These are phyloP conservation scores for Erynnis tages DNA, from an alignment of 2,888 invertebrate genomes.

Conservation along the genomic window DNA sequence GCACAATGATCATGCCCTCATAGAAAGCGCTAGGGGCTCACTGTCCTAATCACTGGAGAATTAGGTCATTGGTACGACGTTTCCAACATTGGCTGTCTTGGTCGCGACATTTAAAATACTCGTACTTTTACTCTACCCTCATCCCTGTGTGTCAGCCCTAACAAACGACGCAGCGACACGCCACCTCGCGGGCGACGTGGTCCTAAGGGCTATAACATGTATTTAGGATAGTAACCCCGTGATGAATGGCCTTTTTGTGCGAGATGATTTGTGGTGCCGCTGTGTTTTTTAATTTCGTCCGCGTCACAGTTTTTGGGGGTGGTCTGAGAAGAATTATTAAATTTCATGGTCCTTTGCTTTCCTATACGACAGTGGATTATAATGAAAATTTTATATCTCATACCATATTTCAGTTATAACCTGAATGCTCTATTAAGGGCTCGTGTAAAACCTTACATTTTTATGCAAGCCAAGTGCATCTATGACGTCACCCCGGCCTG, in stretches of 20 bases:
- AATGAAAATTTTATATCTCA: too few relatives aligned
- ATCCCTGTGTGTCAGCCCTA: conserved; percentile 12
- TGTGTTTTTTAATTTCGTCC: background rate
- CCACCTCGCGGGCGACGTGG: conserved; percentile 17
- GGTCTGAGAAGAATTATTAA: too few relatives aligned
- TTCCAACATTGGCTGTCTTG: background rate
- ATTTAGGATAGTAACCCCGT: conserved; percentile 23
- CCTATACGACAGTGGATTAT: too few relatives aligned
- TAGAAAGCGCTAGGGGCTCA: too few relatives aligned
- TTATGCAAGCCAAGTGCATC: background rate
- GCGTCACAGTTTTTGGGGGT: background rate
- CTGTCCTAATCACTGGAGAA: too few relatives aligned
- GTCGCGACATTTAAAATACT: background rate
- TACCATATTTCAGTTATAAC: too few relatives aligned
- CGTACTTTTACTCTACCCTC: conserved; percentile 18
- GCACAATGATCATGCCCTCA: too few relatives aligned
- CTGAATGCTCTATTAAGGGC: background rate
- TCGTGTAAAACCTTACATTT: background rate
- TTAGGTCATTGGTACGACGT: background rate
- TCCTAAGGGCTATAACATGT: conserved; percentile 18
- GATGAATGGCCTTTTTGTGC: conserved; percentile 16
- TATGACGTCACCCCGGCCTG: conserved; percentile 9
- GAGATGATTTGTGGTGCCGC: conserved; percentile 10
- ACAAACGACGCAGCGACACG: conserved; percentile 22
- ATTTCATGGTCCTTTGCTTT: too few relatives aligned